Conservation (phyloP, 2,888 invertebrate species). For the Volucella inanis region DNA sequence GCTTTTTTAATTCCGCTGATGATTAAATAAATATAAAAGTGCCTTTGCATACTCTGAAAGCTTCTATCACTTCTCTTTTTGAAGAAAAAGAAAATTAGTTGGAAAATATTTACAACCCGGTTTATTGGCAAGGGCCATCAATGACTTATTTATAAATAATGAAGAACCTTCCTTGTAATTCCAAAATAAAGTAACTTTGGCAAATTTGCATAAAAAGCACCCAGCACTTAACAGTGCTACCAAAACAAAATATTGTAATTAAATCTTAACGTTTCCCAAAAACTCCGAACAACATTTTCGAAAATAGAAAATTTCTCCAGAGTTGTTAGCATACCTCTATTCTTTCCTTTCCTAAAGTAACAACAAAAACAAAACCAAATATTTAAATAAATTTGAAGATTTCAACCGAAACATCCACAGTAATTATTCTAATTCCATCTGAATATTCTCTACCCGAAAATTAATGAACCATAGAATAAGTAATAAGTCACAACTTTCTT, state of each 20-base stretch:
- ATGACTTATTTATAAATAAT: neutral
- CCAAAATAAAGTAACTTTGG: constrained; percentile 11
- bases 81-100: too few species aligned
- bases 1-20: too few species aligned
- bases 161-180: neutral
- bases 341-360: neutral
- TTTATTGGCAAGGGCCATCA: too few species aligned
- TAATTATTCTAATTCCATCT: constrained; percentile 58
- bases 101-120: too few species aligned
- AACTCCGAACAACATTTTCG: constrained; percentile 24
- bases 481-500: constrained; percentile 72
- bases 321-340: too few species aligned
- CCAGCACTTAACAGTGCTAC: neutral
- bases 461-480: constrained; percentile 74
- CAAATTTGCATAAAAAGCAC: constrained; percentile 37
- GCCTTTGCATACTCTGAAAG: too few species aligned
- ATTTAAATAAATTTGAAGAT: constrained; percentile 54
- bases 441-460: constrained; percentile 48
- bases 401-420: constrained; percentile 45
- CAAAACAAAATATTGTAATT: constrained; percentile 49
- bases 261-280: constrained; percentile 32
- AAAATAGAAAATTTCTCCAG: constrained; percentile 13
- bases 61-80: too few species aligned
- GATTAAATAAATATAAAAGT: too few species aligned
- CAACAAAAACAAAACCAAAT: constrained; percentile 19